Evolutionary conservation across 2,888 invertebrate species (phyloP).

Genomic region (Blastobasis lacticolella): DNA sequence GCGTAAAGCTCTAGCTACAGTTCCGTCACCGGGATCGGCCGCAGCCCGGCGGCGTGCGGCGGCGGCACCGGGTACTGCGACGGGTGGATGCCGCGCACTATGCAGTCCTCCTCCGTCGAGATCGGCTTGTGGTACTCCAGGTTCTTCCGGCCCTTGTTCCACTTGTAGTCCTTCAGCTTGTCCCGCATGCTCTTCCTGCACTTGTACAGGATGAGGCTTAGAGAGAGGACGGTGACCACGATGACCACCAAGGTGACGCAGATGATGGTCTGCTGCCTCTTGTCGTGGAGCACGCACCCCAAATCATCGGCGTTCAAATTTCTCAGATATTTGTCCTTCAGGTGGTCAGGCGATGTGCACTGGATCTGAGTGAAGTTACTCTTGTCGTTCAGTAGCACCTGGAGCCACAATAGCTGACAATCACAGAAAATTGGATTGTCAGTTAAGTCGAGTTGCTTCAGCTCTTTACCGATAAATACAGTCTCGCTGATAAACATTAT

Average conservation of each 20-base stretch:
- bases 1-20: slow-evolving; percentile 97
- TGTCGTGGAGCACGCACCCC: slow-evolving; percentile 87
- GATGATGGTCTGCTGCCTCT: slow-evolving; percentile 85
- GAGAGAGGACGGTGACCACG: slow-evolving; percentile 80
- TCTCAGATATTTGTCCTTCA: slow-evolving; percentile 80
- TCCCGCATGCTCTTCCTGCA: slow-evolving; percentile 88
- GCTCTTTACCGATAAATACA: slow-evolving; percentile 84
- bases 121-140: slow-evolving; percentile 93
- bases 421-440: slow-evolving; percentile 89
- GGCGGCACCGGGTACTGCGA: slow-evolving; percentile 69
- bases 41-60: slow-evolving; percentile 64
- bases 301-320: slow-evolving; percentile 83
- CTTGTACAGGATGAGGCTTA: slow-evolving; percentile 83
- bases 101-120: slow-evolving; percentile 88
- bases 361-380: slow-evolving; percentile 82
- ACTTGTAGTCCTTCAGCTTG: slow-evolving; percentile 86
- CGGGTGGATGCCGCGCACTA: slow-evolving; percentile 78
- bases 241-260: slow-evolving; percentile 83
- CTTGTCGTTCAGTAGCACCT: slow-evolving; percentile 79
- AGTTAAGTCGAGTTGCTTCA: slow-evolving; percentile 83
- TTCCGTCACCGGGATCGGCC: slow-evolving; percentile 90
- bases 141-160: slow-evolving; percentile 87
- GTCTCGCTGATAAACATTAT: slow-evolving; percentile 84
- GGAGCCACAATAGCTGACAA: slow-evolving; percentile 86
- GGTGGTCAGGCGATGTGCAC: slow-evolving; percentile 81